Conservation (phyloP, 2,113 vertebrate species). For the Grammomys surdaster region DNA sequence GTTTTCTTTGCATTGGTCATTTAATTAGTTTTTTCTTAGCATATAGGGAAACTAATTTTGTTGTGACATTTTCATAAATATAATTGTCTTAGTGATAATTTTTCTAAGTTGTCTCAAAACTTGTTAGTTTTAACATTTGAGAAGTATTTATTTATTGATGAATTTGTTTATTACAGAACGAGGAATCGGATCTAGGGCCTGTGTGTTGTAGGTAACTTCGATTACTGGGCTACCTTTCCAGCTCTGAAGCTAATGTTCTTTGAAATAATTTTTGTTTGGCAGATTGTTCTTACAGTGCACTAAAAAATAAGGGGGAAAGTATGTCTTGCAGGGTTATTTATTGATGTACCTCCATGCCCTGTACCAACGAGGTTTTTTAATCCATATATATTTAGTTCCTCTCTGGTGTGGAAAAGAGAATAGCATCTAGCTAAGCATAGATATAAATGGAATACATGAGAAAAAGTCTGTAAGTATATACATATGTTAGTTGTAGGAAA, state of each 20-base stretch:
- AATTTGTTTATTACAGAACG: not conserved
- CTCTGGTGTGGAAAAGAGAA: conserved; percentile 47
- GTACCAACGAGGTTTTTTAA: not conserved
- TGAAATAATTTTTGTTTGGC: conserved; percentile 53
- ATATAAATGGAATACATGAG: conserved; percentile 48
- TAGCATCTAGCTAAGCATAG: not conserved
- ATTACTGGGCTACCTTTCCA: not conserved
- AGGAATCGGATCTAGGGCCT: not conserved
- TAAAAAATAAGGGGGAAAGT: not conserved
- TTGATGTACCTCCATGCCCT: too few species aligned
- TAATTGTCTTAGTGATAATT: conserved; percentile 43
- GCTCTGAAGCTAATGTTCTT: conserved; percentile 27
- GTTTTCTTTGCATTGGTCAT: not conserved
- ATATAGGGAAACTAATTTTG: not conserved
- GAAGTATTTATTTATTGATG: not conserved
- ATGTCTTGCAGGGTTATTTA: not conserved
- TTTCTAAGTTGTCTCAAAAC: conserved; percentile 10
- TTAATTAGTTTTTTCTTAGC: not conserved
- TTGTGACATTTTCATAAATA: not conserved
- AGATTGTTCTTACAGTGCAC: not conserved
- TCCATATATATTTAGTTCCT: conserved; percentile 13
- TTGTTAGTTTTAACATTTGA: conserved; percentile 25
- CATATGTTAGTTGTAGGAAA: conserved; percentile 6
- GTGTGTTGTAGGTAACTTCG: not conserved
- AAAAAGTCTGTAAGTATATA: not conserved